Evolutionary conservation across 2,888 invertebrate genomes (phyloP).

Genomic region (Cheilosia impressa): DNA sequence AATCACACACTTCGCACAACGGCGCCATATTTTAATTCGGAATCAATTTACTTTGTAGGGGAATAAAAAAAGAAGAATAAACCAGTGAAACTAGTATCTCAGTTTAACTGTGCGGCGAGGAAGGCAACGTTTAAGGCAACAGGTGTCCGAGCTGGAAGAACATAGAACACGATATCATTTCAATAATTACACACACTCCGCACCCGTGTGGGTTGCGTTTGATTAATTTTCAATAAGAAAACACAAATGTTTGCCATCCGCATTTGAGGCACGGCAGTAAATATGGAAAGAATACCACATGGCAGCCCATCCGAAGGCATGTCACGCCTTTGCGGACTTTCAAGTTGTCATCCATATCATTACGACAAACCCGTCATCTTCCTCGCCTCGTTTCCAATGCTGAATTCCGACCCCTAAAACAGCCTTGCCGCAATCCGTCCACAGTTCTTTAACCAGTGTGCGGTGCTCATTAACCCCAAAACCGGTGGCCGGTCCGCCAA

Average conservation of each 20-base stretch:
- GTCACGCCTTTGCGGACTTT: constrained; percentile 25
- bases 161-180: constrained; percentile 37
- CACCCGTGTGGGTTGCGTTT: constrained; percentile 16
- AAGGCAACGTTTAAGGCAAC: constrained; percentile 55
- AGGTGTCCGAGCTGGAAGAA: constrained; percentile 42
- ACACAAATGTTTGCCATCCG: constrained; percentile 10
- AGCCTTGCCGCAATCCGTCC: constrained; percentile 32
- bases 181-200: constrained; percentile 10
- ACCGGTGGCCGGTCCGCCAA: constrained; percentile 15
- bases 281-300: neutral
- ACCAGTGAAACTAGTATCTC: constrained; percentile 41
- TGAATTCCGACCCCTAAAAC: constrained; percentile 37
- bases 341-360: constrained; percentile 24
- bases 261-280: constrained; percentile 24
- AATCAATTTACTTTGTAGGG: constrained; percentile 53
- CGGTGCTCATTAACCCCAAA: constrained; percentile 49
- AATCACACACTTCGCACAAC: constrained; percentile 49
- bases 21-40: constrained; percentile 63
- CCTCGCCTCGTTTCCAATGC: constrained; percentile 6
- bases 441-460: constrained; percentile 18
- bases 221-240: constrained; percentile 34
- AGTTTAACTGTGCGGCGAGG: constrained; percentile 44
- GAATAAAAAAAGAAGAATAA: neutral
- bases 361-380: constrained; percentile 10
- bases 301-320: constrained; percentile 30